Percentiles rank a stretch among this genome's conserved stretches.
Conservation (phyloP, 1,140 invertebrate genomes). For the Drosophila equinoxialis region DNA sequence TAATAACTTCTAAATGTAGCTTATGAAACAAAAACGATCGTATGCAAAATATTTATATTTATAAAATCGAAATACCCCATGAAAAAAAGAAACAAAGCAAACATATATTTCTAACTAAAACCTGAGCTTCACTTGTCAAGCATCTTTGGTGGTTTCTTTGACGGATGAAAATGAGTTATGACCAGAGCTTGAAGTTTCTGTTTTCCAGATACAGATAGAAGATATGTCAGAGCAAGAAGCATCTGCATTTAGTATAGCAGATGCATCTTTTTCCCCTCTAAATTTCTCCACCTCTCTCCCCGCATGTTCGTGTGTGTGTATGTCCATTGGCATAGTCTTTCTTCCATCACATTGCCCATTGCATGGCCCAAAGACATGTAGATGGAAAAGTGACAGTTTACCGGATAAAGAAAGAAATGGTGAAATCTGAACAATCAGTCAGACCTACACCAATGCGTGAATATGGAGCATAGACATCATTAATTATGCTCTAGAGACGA, state of each 20-base stretch:
- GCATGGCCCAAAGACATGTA: slow-evolving; percentile 27
- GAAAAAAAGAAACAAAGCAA: neutral
- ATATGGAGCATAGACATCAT: slow-evolving; percentile 79
- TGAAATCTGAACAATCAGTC: slow-evolving; percentile 40
- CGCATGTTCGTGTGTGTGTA: slow-evolving; percentile 6
- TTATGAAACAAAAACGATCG: too few relatives aligned
- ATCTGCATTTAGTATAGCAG: slow-evolving; percentile 44
- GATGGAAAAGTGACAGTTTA: slow-evolving; percentile 76
- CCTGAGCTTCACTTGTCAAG: slow-evolving; percentile 72
- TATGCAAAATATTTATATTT: too few relatives aligned
- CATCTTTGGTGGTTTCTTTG: slow-evolving; percentile 62
- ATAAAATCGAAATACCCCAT: neutral
- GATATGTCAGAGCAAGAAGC: slow-evolving; percentile 30
- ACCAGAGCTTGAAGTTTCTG: slow-evolving; percentile 23
- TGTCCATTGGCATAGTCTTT: slow-evolving; percentile 70
- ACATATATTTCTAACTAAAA: slow-evolving; percentile 32
- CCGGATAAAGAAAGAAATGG: slow-evolving; percentile 63
- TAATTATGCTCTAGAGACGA: slow-evolving; percentile 69
- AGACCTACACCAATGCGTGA: slow-evolving; percentile 81
- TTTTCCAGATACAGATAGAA: slow-evolving; percentile 4
- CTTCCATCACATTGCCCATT: slow-evolving; percentile 60
- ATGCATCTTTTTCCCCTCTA: slow-evolving; percentile 49
- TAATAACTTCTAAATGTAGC: too few relatives aligned
- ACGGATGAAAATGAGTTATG: slow-evolving; percentile 42
- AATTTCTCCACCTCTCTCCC: slow-evolving; percentile 37